A percentile compares a stretch with the other conserved stretches of the same genome.
Evolutionary conservation across 37 sponge, comb jelly and placozoan species (phyloP).

Genomic region (Axinella damicornis): DNA sequence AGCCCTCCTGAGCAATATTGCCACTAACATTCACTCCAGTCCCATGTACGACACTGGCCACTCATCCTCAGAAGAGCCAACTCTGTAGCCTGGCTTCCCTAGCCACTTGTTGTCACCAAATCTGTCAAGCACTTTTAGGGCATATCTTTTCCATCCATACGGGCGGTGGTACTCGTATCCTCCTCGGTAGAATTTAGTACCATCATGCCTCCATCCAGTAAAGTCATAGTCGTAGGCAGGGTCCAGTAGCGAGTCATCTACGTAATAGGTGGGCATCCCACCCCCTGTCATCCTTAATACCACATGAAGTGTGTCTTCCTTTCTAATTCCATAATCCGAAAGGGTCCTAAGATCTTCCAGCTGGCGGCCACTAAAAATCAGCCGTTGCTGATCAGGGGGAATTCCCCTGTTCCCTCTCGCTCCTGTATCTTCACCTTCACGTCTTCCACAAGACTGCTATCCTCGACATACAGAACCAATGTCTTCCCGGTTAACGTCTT

Average conservation of each 20-base stretch:
- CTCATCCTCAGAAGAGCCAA: constrained; percentile 12
- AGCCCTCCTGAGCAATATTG: constrained; percentile 11
- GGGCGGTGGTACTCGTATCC: constrained; percentile 39
- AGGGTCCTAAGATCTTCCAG: constrained; percentile 26
- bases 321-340: neutral
- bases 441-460: constrained; percentile 1
- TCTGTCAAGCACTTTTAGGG: constrained; percentile 28
- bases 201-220: constrained; percentile 12
- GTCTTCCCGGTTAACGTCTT: constrained; percentile 37
- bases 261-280: constrained; percentile 13
- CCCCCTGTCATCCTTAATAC: constrained; percentile 20
- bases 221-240: constrained; percentile 51
- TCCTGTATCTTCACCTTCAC: constrained; percentile 21
- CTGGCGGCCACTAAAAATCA: constrained; percentile 11
- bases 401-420: neutral
- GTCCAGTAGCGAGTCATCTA: constrained; percentile 18
- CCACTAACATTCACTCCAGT: neutral
- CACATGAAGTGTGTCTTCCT: constrained; percentile 2
- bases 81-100: constrained; percentile 29
- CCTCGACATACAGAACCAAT: neutral
- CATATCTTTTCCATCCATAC: constrained; percentile 50
- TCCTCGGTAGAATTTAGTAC: constrained; percentile 32
- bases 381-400: constrained; percentile 18
- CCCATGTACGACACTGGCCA: constrained; percentile 63
- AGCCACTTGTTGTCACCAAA: constrained; percentile 40